phyloP scores from a whole-genome alignment of 2,797 vertebrate species.

The Kryptolebias ocellatus region DNA sequence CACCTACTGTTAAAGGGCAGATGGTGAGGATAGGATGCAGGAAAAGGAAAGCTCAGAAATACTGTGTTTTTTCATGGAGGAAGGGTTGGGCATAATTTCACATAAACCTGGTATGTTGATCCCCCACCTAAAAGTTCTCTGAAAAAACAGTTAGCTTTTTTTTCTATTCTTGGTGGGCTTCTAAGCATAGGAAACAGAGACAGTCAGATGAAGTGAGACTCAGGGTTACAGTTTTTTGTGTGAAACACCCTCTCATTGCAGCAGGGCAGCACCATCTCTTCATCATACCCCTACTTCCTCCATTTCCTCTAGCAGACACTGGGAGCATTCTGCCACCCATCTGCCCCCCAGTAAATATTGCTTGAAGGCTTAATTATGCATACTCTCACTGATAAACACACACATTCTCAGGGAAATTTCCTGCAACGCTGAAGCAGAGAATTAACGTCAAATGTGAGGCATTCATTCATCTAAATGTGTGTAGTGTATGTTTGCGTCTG shows the following conservation, averaged over 20 bases:
- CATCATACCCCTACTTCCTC: constrained; percentile 78
- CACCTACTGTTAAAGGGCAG: constrained; percentile 72
- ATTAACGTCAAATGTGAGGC: constrained; percentile 77
- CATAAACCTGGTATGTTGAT: constrained; percentile 49
- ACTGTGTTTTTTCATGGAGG: constrained; percentile 43
- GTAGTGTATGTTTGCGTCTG: constrained; percentile 60
- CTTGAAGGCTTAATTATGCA: constrained; percentile 83
- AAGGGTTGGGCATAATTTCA: constrained; percentile 71
- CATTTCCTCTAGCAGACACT: constrained; percentile 80
- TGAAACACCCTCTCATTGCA: constrained; percentile 65
- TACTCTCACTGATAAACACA: constrained; percentile 53
- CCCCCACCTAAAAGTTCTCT: constrained; percentile 48
- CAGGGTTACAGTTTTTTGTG: constrained; percentile 59
- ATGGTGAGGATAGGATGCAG: constrained; percentile 70
- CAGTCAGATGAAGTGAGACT: constrained; percentile 43
- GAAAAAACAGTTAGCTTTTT: constrained; percentile 61
- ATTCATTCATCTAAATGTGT: constrained; percentile 70
- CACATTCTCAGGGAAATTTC: constrained; percentile 78
- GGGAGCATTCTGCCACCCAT: constrained; percentile 80
- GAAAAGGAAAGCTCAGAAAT: constrained; percentile 58
- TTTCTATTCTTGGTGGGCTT: constrained; percentile 64
- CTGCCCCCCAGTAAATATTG: constrained; percentile 84
- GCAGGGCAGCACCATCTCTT: constrained; percentile 60
- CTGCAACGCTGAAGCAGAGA: constrained; percentile 73
- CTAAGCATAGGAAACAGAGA: constrained; percentile 56